Evolutionary conservation across 2,797 vertebrate genomes (phyloP).

Genomic region (Myotis myotis): DNA sequence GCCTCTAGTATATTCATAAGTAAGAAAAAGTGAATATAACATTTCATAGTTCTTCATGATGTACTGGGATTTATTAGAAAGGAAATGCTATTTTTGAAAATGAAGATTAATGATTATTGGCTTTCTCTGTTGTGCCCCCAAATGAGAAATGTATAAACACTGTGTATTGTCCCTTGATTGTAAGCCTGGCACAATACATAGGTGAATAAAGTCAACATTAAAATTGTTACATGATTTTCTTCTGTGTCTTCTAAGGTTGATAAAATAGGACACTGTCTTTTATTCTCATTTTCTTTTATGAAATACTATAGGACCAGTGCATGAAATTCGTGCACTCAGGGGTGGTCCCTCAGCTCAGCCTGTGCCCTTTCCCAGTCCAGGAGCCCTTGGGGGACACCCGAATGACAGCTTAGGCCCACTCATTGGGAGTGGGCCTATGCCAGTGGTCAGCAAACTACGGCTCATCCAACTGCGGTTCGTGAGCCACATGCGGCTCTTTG

Average conservation of each 20-base stretch:
- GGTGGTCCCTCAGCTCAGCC: too few relatives aligned
- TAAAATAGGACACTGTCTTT: conserved; percentile 81
- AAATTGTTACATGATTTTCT: conserved; percentile 77
- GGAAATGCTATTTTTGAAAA: neutral
- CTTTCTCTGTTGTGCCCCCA: neutral
- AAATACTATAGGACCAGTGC: conserved; percentile 4
- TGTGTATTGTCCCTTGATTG: conserved; percentile 77
- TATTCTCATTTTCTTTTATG: conserved; percentile 76
- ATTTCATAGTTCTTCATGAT: neutral
- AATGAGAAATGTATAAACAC: conserved; percentile 64
- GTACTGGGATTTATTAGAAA: neutral
- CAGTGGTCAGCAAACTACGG: too few relatives aligned
- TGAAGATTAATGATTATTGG: neutral
- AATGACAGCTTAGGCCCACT: too few relatives aligned
- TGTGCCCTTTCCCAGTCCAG: too few relatives aligned
- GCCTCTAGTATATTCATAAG: too few relatives aligned
- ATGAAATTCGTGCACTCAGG: too few relatives aligned
- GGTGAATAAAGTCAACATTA: conserved; percentile 80
- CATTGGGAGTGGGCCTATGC: too few relatives aligned
- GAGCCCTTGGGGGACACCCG: too few relatives aligned
- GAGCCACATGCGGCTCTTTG: too few relatives aligned
- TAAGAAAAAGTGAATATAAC: neutral
- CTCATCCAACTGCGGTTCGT: too few relatives aligned
- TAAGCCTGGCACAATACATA: conserved; percentile 29
- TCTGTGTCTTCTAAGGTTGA: conserved; percentile 75